Percentiles rank a stretch among this genome's conserved stretches.
phyloP scores from a whole-genome alignment of 2,113 vertebrate genomes.

The Pterophyllum scalare region DNA sequence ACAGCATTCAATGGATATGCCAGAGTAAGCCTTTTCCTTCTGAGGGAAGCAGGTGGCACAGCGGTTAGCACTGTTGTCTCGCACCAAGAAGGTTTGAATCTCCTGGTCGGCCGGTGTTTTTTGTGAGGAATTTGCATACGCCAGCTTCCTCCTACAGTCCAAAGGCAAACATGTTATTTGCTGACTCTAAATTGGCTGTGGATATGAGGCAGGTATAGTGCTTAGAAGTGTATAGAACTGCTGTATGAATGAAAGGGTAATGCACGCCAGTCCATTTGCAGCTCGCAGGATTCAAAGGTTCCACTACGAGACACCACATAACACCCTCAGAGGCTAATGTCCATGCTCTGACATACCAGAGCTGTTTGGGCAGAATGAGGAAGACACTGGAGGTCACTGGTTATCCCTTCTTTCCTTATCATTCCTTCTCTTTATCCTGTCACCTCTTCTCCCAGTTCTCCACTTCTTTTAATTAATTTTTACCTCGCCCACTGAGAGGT shows the following conservation, averaged over 20 bases:
- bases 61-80: fast-evolving
- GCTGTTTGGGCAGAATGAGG: neutral
- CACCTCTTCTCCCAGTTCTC: neutral
- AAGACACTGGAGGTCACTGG: neutral
- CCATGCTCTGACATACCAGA: neutral
- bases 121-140: neutral
- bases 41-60: no score
- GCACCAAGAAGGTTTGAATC: neutral
- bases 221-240: no score
- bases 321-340: neutral
- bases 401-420: neutral
- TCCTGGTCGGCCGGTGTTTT: fast-evolving
- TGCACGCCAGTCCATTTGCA: fast-evolving
- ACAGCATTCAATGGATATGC: neutral
- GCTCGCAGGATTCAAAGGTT: neutral
- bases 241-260: neutral
- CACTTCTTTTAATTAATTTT: neutral
- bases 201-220: neutral
- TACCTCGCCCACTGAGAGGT: no score
- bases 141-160: neutral
- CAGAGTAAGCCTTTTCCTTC: neutral
- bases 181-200: neutral
- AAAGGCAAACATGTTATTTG: neutral
- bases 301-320: neutral
- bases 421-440: neutral